These are phyloP conservation scores for Oryzias woworae DNA, from an alignment of 2,113 vertebrate species.

Conservation along the genomic window DNA sequence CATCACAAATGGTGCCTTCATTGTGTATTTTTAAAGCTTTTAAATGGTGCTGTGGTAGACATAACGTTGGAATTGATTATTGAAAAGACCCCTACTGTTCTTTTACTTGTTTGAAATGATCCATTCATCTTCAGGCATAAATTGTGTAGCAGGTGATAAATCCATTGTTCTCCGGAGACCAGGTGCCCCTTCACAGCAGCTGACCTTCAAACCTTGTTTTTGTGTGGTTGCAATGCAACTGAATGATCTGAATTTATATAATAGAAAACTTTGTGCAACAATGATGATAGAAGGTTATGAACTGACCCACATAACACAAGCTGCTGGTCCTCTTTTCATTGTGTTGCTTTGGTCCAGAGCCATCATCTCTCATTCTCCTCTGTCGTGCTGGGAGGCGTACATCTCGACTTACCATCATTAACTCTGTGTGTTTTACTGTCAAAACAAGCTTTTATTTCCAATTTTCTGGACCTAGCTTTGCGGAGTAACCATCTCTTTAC, in stretches of 20 bases:
- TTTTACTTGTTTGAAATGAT: no score
- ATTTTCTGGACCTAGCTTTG: slow-evolving; percentile 32
- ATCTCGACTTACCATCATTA: slow-evolving; percentile 6
- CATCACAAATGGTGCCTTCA: no score
- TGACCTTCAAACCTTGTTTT: slow-evolving; percentile 1
- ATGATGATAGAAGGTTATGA: slow-evolving; percentile 4
- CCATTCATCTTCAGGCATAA: no score
- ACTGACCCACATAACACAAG: not conserved
- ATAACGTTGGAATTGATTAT: no score
- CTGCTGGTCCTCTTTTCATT: slow-evolving; percentile 12
- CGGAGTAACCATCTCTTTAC: slow-evolving; percentile 26
- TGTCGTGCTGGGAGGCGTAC: slow-evolving; percentile 13
- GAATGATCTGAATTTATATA: not conserved
- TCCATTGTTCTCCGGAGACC: no score
- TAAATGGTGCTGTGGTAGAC: no score
- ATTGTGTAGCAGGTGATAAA: no score
- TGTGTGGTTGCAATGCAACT: not conserved
- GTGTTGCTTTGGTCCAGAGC: slow-evolving; percentile 17
- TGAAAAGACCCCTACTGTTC: no score
- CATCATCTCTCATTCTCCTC: slow-evolving; percentile 16
- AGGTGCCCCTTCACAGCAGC: no score
- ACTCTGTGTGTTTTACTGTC: slow-evolving; percentile 13
- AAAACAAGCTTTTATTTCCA: slow-evolving; percentile 31
- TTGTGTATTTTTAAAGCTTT: no score
- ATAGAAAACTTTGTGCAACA: not conserved